Conservation (phyloP, 2,113 vertebrate species). For the Sylvicapra grimmia region DNA sequence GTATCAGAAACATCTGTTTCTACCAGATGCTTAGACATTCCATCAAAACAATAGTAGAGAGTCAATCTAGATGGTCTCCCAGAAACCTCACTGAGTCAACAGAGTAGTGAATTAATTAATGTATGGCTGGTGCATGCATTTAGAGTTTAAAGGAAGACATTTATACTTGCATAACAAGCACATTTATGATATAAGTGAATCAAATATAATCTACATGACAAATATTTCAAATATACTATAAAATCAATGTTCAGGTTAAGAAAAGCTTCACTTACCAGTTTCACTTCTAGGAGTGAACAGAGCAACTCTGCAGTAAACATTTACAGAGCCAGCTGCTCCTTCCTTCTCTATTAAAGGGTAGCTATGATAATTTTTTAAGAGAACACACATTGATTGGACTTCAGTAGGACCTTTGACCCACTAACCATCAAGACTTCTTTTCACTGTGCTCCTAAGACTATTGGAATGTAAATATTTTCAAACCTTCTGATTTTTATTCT, state of each 20-base stretch:
- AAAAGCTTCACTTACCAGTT: not conserved
- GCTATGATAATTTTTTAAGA: not conserved
- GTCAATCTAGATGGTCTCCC: not conserved
- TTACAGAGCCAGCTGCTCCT: not conserved
- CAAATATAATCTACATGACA: not conserved
- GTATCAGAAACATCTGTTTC: not conserved
- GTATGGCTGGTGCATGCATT: not conserved
- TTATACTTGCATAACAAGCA: not conserved
- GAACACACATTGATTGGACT: not conserved
- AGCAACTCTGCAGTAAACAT: not conserved
- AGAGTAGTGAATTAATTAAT: not conserved
- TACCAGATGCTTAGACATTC: not conserved
- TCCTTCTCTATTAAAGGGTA: not conserved
- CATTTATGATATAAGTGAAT: not conserved
- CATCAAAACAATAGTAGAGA: not conserved
- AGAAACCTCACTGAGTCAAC: not conserved
- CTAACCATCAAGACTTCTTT: not conserved
- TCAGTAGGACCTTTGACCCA: not conserved
- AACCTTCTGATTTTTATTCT: not conserved
- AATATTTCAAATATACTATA: not conserved
- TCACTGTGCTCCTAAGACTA: not conserved
- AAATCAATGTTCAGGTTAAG: conserved; percentile 16
- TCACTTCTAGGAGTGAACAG: not conserved
- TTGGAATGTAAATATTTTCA: conserved; percentile 11
- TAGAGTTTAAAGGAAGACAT: not conserved